Base-by-base conservation (phyloP, 1,140 invertebrate genomes). In the Melitaea cinxia region DNA sequence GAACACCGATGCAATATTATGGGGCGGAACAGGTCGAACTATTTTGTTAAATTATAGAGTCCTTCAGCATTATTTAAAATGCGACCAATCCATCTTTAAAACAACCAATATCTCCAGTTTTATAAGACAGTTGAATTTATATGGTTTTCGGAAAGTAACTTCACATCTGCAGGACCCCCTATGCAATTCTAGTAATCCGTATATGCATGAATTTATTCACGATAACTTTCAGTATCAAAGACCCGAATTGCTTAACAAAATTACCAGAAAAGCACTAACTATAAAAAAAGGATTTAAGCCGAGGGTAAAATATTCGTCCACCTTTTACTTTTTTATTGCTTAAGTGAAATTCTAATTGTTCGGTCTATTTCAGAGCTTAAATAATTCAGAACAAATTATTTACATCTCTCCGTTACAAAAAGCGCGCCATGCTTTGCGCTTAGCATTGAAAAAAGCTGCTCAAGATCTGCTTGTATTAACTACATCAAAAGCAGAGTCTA, bases 21-120 rank as follows among this genome's bases (percentile, higher is more conserved):
- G 93, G 93, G 90, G 92, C 42, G 70, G 78, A 2, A 92, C 83
- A 23, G 93, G 93, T 21, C 66, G 78, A 10, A 93, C 91, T 0
- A 92, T 93, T 71, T 77, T 93, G n/a, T 73, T 93, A 15, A 91
- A 93, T 70, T 94, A 93, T 76, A 89, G 91, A 49, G 82, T 89
- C 57, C 91, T 93, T 42, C 85, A 92, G 33, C 89, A 91, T 59
- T 94, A 93, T 75, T 77, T 94, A 9, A 85, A 88, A 64, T 84
- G 86, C 53, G 83, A 85, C 47, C 85, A 91, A 49, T 92, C 92
- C 7, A 88, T 93, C 66, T 94, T 94, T 72, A 94, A 94, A 73
- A 94, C 93, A 1, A 92, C 82, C 30, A 93, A 93, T 67, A 93
- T 94, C 12, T 93, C 93, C 12, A 93, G 93, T 72, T 94, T 94